Conservation (phyloP, 2,888 invertebrate genomes). For the Agriopis aurantiaria region DNA sequence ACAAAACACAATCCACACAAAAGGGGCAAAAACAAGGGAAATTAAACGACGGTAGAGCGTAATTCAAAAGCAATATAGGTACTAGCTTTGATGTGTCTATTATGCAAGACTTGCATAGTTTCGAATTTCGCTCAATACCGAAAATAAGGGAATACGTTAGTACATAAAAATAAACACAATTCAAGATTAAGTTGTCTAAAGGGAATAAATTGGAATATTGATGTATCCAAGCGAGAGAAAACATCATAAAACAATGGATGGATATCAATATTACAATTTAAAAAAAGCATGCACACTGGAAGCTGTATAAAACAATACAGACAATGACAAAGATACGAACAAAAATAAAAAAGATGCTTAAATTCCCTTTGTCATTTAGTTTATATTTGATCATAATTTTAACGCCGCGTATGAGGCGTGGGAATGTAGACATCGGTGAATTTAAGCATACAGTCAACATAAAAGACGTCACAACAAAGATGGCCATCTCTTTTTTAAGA, state of each 20-base stretch:
- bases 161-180: conserved; percentile 13
- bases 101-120: background rate
- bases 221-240: background rate
- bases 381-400: background rate
- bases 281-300: conserved; percentile 56
- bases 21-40: conserved; percentile 30
- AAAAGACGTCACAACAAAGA: conserved; percentile 5
- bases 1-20: conserved; percentile 79
- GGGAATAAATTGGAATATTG: conserved; percentile 19
- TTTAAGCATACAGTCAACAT: conserved; percentile 6
- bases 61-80: conserved; percentile 4
- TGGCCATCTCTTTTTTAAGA: background rate
- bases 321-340: conserved; percentile 42
- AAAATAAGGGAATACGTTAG: conserved; percentile 21
- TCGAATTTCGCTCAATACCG: conserved; percentile 24
- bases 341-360: conserved; percentile 9
- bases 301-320: conserved; percentile 47
- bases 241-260: background rate
- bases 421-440: conserved; percentile 1
- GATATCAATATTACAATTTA: conserved; percentile 49
- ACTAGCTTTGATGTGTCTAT: background rate
- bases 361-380: conserved; percentile 2
- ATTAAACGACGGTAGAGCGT: conserved; percentile 8
- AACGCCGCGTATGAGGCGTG: background rate
- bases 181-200: conserved; percentile 9